These are phyloP conservation scores for Macropis europaea DNA, from an alignment of 2,888 invertebrate species.

Conservation along the genomic window DNA sequence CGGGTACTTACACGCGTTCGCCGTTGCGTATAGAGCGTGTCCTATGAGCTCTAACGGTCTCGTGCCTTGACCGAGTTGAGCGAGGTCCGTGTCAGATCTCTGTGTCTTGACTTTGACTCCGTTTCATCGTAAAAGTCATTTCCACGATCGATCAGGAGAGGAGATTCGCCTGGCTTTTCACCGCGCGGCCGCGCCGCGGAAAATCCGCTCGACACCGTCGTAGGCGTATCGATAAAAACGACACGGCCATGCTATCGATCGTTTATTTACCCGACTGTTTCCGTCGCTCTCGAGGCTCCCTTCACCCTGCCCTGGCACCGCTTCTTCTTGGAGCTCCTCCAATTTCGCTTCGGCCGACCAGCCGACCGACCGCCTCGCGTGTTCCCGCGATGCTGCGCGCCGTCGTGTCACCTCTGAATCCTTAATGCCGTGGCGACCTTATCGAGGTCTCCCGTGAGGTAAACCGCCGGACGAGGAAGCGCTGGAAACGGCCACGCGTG, in stretches of 20 bases:
- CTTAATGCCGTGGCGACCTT: conserved; percentile 45
- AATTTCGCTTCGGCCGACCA: conserved; percentile 17
- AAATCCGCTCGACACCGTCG: conserved; percentile 7
- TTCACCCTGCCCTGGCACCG: conserved; percentile 7
- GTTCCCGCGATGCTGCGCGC: conserved; percentile 34
- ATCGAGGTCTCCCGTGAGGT: conserved; percentile 37
- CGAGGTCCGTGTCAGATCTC: conserved; percentile 77
- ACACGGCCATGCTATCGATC: conserved; percentile 11
- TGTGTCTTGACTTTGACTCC: conserved; percentile 78
- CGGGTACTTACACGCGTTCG: conserved; percentile 40
- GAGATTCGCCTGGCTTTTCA: too few relatives aligned
- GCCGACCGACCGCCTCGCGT: conserved; percentile 9
- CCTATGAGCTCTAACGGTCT: conserved; percentile 69
- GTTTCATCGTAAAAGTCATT: conserved; percentile 71
- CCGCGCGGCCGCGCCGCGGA: too few relatives aligned
- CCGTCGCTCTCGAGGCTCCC: conserved; percentile 8
- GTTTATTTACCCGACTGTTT: conserved; percentile 33
- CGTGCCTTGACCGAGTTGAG: conserved; percentile 78
- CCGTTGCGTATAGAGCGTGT: conserved; percentile 52
- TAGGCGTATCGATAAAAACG: not conserved
- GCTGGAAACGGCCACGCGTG: conserved; percentile 2
- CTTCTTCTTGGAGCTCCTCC: conserved; percentile 40
- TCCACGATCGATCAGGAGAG: conserved; percentile 60
- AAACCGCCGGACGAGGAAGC: conserved; percentile 41
- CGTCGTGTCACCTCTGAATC: conserved; percentile 37